These are phyloP conservation scores for Gymnocypris eckloni DNA, from an alignment of 2,797 vertebrate genomes.

Conservation along the genomic window DNA sequence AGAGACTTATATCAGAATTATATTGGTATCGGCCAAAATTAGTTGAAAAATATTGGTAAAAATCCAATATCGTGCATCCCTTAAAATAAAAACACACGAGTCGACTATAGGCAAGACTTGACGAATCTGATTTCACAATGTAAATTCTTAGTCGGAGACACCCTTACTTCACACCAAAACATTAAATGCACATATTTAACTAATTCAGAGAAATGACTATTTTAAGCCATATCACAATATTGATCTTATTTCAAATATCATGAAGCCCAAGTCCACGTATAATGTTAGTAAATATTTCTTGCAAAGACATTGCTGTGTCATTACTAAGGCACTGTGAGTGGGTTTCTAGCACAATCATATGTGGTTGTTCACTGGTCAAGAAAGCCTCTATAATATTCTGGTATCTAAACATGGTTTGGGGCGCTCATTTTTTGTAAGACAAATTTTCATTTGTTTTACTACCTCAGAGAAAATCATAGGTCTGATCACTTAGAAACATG, in stretches of 20 bases:
- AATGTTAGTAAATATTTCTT: not conserved
- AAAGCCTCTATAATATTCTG: no score
- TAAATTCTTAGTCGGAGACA: no score
- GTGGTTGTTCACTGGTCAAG: not conserved
- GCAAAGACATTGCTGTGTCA: not conserved
- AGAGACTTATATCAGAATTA: no score
- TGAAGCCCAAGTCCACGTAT: not conserved
- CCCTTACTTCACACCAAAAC: no score
- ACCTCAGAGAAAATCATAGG: not conserved
- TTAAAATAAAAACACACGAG: not conserved
- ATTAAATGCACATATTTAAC: no score
- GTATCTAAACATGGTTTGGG: no score
- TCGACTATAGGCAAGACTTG: not conserved
- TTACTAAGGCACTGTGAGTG: not conserved
- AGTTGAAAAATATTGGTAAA: no score
- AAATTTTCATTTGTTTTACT: not conserved
- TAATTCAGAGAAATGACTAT: no score
- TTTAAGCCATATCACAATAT: not conserved
- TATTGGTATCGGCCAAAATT: no score
- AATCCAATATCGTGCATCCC: no score
- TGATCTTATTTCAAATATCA: not conserved
- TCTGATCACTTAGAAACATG: not conserved
- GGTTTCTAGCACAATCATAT: not conserved
- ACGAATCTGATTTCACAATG: no score
- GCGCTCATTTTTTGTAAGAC: no score